A percentile compares a stretch with the other conserved stretches of the same genome.
Evolutionary conservation across 2,797 vertebrate species (phyloP).

Genomic region (Sebastes melanostomus): DNA sequence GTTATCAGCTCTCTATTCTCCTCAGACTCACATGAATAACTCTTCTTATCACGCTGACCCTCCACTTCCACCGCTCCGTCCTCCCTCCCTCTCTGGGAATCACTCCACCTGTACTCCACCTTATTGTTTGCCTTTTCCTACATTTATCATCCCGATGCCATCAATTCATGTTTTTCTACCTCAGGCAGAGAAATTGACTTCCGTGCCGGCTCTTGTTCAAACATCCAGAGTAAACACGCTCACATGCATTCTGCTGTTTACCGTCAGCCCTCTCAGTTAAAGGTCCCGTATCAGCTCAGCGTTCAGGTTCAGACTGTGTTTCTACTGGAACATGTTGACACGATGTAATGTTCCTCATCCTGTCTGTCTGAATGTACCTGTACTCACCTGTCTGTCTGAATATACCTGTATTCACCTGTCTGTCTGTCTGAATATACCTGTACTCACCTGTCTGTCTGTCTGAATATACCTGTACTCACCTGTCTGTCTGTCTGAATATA

Average conservation of each 20-base stretch:
- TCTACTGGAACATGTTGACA: too few species aligned
- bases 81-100: conserved; percentile 11
- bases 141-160: conserved; percentile 28
- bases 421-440: too few species aligned
- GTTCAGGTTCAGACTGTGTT: too few species aligned
- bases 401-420: too few species aligned
- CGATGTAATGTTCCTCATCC: too few species aligned
- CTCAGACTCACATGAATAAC: conserved; percentile 51
- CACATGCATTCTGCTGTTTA: conserved; percentile 27
- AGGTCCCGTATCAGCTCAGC: too few species aligned
- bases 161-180: conserved; percentile 21
- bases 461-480: too few species aligned
- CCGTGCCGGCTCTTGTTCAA: conserved; percentile 27
- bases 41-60: conserved; percentile 63
- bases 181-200: conserved; percentile 35
- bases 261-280: conserved; percentile 9
- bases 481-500: too few species aligned
- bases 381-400: too few species aligned
- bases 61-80: conserved; percentile 23
- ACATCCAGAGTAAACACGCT: conserved; percentile 37
- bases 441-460: too few species aligned
- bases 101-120: not conserved
- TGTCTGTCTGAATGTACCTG: too few species aligned
- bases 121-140: conserved; percentile 40
- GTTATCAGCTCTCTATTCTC: conserved; percentile 37